Base-by-base conservation (phyloP, 2,888 invertebrate genomes). In the Drosophila maculinotata region DNA sequence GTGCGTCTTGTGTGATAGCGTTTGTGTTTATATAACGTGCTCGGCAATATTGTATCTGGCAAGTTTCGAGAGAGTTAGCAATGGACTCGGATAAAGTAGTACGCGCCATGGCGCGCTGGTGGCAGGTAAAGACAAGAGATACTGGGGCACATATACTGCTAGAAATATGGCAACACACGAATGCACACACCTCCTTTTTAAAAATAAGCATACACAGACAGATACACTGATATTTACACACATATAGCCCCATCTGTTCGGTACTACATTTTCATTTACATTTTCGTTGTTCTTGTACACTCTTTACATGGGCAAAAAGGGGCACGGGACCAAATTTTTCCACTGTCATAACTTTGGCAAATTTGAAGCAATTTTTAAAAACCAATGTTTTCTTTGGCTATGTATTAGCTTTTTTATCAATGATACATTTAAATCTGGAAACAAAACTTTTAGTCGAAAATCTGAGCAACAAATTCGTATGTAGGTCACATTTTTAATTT, bases 31-130 rank as follows among this genome's bases (percentile, higher is more conserved):
- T 77, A 89, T 88, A 90, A 90, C 59, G 41, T 30, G 31, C 48
- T 59, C 17, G 47, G 30, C 23, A 45, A 48, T 12, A 23, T 33
- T 28, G n/a, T n/a, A n/a, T n/a, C n/a, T n/a, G n/a, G n/a, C n/a
- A n/a, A n/a, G n/a, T n/a, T n/a, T n/a, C n/a, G n/a, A 39, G 26
- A 38, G 9, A 60, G 10, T 33, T 42, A 33, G 14, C 38, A 42
- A 91, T 91, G 91, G 91, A 91, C 83, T 89, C 91, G 25, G 91
- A 91, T 41, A 91, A 91, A 84, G 91, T 91, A 51, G 90, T 91
- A 23, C 88, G 89, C 65, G 91, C 92, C 26, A 91, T 91, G 91
- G 91, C 91, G 51, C 91, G 91, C 49, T 91, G 91, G 91, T 91
- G 91, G 91, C 91, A 91, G 91, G 91, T 91, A 91, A 90, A 73